Evolutionary conservation across 1,140 invertebrate genomes (phyloP).

Genomic region (Brachionus rotundiformis): DNA sequence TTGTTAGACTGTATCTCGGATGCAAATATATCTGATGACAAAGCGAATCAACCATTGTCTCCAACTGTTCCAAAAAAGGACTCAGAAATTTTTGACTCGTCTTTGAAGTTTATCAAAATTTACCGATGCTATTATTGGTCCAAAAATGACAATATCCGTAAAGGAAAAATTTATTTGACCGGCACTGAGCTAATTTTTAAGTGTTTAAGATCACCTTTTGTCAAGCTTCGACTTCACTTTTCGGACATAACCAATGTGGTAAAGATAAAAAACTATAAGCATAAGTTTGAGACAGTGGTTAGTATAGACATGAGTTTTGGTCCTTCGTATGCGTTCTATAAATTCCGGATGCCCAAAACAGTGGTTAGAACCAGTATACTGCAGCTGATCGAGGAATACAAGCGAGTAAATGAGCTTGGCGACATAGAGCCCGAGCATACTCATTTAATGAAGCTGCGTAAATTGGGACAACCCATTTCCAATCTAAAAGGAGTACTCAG

Average conservation of each 20-base stretch:
- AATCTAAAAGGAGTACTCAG: neutral
- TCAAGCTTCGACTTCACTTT: neutral
- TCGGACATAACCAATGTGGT: neutral
- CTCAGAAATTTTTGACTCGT: neutral
- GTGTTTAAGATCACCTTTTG: neutral
- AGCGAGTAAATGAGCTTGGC: neutral
- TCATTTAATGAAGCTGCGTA: neutral
- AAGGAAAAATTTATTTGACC: conserved; percentile 28
- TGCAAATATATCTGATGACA: neutral
- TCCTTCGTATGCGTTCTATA: conserved; percentile 19
- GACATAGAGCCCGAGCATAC: neutral
- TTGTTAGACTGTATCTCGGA: neutral
- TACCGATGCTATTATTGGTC: conserved; percentile 27
- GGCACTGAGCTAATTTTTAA: neutral
- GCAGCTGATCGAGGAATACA: neutral
- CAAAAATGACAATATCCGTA: neutral
- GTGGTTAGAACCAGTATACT: neutral
- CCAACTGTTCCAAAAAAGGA: no score
- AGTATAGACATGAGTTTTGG: neutral
- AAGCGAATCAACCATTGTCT: neutral
- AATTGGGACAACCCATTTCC: neutral
- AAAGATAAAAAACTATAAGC: conserved; percentile 25
- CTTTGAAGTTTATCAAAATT: neutral
- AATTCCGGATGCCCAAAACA: conserved; percentile 5
- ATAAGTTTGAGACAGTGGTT: conserved; percentile 13